Evolutionary conservation across 1,140 invertebrate genomes (phyloP), one percentile per base, ranked within the genome.

Genomic region (Drosophila biarmipes): DNA sequence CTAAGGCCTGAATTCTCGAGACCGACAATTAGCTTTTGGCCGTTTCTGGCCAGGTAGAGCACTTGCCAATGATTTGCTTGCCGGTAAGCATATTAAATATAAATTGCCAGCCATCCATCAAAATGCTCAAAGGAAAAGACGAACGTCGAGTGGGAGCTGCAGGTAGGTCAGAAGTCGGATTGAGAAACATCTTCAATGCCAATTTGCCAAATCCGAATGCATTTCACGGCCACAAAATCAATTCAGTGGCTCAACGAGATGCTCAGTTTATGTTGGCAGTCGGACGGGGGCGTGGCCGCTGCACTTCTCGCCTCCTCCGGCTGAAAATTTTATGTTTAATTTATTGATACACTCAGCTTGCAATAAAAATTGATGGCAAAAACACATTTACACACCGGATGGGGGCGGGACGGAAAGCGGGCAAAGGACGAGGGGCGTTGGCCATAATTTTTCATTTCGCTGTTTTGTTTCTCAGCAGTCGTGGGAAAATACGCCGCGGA

Each of bases 361-460:
- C 82, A 79, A 87, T 87, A 87, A 87, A 87, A 87, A 87, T 87
- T 82, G 79, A 87, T 87, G 82, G 84, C 75, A 72, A 82, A 87
- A 87, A 84, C 82, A 87, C 79, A 87, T 87, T 86, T 86, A 76
- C 79, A 81, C 77, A 69, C 45, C 63, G 24, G 52, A 53, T 38
- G 58, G 29, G 11, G n/a, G 4, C 35, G 8, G 7, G 11, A 10
- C 8, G 31, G 0, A 12, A 53, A 35, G 29, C 2, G n/a, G n/a
- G 21, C n/a, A 11, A 19, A 31, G 17, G 0, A 10, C 11, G 15
- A 10, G 21, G 59, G 56, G 58, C 37, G 62, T 58, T 40, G 66
- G 79, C 79, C 62, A 82, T 87, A 87, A 87, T 87, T 89, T 84
- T 87, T 89, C 84, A 87, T 87, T 87, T 89, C 84, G 77, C 89